Base-by-base conservation (phyloP, 1,140 invertebrate genomes). In the Neuroterus valhalla region DNA sequence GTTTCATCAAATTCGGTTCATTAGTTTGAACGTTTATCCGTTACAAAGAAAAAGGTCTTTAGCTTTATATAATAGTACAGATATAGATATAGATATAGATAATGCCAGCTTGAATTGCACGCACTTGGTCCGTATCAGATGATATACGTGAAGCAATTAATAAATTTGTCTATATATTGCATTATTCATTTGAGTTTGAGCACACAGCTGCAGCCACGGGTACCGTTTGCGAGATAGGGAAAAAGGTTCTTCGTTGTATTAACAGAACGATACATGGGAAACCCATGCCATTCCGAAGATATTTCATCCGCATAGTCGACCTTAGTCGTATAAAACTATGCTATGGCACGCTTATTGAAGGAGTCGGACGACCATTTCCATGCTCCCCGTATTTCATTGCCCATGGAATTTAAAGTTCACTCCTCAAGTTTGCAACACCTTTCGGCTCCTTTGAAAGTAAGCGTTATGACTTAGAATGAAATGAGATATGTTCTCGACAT, bases 101-200 rank as follows among this genome's bases (percentile, higher is more conserved):
- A 26, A 26, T 26, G 8, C 6, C 31, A 38, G 31, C 31, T 38
- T 38, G 6, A 38, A 8, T 8, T 38, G 4, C 31, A 38, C 10
- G 31, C 31, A 6, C 0, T 52, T 6, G 3, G 21, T 31, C 31
- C 72, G 69, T 52, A 82, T 79, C 74, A 72, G 46, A 48, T 48
- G 46, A 17, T 48, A 5, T n/a, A 48, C n/a, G 6, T 38, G 8
- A 38, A 44, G 74, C 79, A 83, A 83, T 83, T 83, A 83, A 83
- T 83, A 83, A 82, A 83, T 83, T 81, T 80, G 78, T 83, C 78
- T 69, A 48, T 17, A 31, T 74, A 23, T 11, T 83, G 77, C 72
- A 83, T 83, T 82, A 83, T 83, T 82, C 81, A 83, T 81, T 68
- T 21, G 45, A 45, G 17, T 12, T 26, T 31, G 55, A 19, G 31